Evolutionary conservation across 2,797 vertebrate species (phyloP).

Genomic region (Pampus argenteus): DNA sequence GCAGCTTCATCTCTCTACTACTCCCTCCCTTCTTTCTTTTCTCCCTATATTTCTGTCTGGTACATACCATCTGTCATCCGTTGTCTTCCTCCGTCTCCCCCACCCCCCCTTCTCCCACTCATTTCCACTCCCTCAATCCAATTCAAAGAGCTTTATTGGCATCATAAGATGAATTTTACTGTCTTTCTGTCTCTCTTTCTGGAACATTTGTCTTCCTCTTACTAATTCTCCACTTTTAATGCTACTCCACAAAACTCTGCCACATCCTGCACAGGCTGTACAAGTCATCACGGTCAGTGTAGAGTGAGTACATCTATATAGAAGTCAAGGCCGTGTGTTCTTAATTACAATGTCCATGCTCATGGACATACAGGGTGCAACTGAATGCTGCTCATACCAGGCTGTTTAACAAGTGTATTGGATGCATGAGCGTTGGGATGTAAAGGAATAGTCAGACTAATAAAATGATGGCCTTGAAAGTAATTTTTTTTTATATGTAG

Average conservation of each 20-base stretch:
- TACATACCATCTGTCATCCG: constrained; percentile 76
- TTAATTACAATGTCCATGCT: constrained; percentile 48
- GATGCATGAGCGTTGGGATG: not conserved
- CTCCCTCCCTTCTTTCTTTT: constrained; percentile 25
- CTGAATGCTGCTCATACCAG: constrained; percentile 26
- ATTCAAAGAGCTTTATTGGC: constrained; percentile 77
- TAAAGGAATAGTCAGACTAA: constrained; percentile 22
- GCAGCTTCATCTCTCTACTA: constrained; percentile 41
- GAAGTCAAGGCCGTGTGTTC: constrained; percentile 48
- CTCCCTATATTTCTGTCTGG: constrained; percentile 71
- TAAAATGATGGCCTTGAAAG: constrained; percentile 32
- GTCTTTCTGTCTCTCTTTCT: constrained; percentile 56
- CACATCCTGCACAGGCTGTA: not conserved
- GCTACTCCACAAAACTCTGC: constrained; percentile 47
- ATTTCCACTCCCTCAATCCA: constrained; percentile 73
- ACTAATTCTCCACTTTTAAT: constrained; percentile 59
- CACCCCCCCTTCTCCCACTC: constrained; percentile 38
- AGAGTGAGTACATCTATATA: constrained; percentile 42
- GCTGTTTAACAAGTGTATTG: constrained; percentile 21
- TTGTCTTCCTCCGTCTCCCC: constrained; percentile 60
- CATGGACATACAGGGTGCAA: constrained; percentile 43
- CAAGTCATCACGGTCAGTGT: constrained; percentile 31
- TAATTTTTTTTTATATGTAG: constrained; percentile 55
- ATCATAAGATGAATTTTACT: constrained; percentile 75
- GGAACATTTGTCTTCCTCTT: constrained; percentile 67